Evolutionary conservation across 2,888 invertebrate species (phyloP), one percentile per base, ranked within the genome.

Genomic region (Ernsta delagoae): DNA sequence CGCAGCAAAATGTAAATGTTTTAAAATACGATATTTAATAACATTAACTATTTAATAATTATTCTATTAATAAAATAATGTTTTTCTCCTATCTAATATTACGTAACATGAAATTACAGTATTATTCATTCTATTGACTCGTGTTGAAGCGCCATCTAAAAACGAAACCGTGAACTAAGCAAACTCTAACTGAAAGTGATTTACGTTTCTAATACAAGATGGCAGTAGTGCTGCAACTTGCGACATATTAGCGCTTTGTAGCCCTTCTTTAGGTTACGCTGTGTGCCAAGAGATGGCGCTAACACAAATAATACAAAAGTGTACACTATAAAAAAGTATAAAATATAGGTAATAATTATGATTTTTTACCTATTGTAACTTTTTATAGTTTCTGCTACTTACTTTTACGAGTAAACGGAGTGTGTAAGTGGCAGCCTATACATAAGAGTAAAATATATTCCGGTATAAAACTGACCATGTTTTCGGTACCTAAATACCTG

Each of bases 1-100:
- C 91, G 92, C 90, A 90, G 87, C 75, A 83, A 83, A 77, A 77
- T 12, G 4, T 34, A 11, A 2, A 34, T n/a, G 24, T 34, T 9
- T 11, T 11, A 34, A 54, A 54, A n/a, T 7, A 50, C 16, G 7
- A 16, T 50, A 16, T 50, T 50, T 50, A 0, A 6, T 16, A 16
- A 16, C 16, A 5, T 48, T 12, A 16, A 8, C 7, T 7, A 5
- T 50, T 50, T 8, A 50, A 16, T 50, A 50, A 50, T 8, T 6
- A 4, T 50, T 50, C 8, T 8, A 50, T 50, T 7, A 50, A 12
- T 50, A 50, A 48, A 12, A 12, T 48, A 4, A 12, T 1, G n/a
- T 48, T 6, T 48, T 48, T 48, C 31, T 12, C 6, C 8, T 54
- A 54, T 54, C 31, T 8, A 54, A 9, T 31, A 24, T 31, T 9